Evolutionary conservation across 2,888 invertebrate genomes (phyloP).

Genomic region (Microchrysa polita): DNA sequence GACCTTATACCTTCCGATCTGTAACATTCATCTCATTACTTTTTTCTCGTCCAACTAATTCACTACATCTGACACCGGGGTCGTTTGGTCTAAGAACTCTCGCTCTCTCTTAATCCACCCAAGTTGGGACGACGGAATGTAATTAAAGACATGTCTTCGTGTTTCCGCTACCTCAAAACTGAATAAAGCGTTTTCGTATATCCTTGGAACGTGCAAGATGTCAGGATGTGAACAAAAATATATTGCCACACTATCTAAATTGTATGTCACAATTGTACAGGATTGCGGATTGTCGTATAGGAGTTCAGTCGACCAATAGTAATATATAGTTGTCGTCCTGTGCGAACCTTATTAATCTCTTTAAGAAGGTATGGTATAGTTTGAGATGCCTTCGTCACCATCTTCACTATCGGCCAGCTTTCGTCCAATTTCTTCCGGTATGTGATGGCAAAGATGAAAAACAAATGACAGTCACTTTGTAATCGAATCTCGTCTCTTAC

Average conservation of each 20-base stretch:
- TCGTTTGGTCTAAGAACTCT: not conserved
- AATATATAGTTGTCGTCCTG: not conserved
- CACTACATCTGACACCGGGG: too few species aligned
- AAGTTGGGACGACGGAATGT: constrained; percentile 1
- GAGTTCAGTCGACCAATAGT: not conserved
- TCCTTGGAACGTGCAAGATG: not conserved
- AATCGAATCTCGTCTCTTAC: not conserved
- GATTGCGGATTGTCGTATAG: too few species aligned
- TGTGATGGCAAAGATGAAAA: not conserved
- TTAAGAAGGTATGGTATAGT: constrained; percentile 22
- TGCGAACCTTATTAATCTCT: constrained; percentile 2
- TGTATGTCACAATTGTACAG: constrained; percentile 7
- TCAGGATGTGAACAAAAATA: not conserved
- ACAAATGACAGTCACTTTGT: constrained; percentile 2
- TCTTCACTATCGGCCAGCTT: not conserved
- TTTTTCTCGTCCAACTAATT: too few species aligned
- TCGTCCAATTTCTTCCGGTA: not conserved
- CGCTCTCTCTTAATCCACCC: not conserved
- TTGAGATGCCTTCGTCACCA: not conserved
- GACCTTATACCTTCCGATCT: too few species aligned
- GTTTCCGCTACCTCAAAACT: not conserved
- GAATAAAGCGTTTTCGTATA: not conserved
- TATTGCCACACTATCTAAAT: constrained; percentile 1
- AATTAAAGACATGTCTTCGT: not conserved
- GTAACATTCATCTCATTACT: too few species aligned